A percentile compares a stretch with the other conserved stretches of the same genome.
These are phyloP conservation scores for Limnephilus auricula DNA, from an alignment of 2,888 invertebrate species.

Conservation along the genomic window DNA sequence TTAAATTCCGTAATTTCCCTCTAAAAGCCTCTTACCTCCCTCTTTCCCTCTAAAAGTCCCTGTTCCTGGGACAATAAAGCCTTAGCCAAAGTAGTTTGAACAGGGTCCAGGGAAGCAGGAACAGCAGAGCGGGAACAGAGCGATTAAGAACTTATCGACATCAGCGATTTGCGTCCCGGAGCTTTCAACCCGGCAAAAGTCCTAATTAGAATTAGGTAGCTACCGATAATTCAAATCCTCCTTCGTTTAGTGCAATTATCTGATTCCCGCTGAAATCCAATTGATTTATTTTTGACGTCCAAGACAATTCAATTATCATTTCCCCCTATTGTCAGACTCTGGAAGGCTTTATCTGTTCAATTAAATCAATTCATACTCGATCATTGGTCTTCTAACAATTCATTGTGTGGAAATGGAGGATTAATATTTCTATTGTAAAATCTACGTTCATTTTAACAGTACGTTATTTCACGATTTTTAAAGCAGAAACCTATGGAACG, in stretches of 20 bases:
- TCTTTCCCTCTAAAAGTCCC: too few species aligned
- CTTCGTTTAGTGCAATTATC: slow-evolving; percentile 40
- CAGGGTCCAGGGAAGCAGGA: not conserved
- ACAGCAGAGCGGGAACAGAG: not conserved
- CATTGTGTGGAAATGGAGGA: not conserved
- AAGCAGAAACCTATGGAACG: too few species aligned
- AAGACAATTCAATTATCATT: slow-evolving; percentile 16
- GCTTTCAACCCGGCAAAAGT: slow-evolving; percentile 38
- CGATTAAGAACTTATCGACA: slow-evolving; percentile 45
- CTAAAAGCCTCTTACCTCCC: not conserved
- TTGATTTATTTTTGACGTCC: slow-evolving; percentile 34
- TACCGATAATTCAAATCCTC: slow-evolving; percentile 31
- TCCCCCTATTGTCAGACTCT: not conserved
- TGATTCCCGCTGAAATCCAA: slow-evolving; percentile 4
- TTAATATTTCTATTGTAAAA: not conserved
- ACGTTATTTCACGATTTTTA: not conserved
- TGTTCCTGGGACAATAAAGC: not conserved
- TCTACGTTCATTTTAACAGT: not conserved
- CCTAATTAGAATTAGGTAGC: slow-evolving; percentile 28
- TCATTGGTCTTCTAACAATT: not conserved
- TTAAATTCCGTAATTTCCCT: not conserved
- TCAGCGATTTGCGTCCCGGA: slow-evolving; percentile 34
- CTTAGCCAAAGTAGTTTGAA: not conserved
- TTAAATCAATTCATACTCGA: not conserved
- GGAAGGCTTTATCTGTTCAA: not conserved